Conservation (phyloP, 2,888 invertebrate genomes). For the Yponomeuta evonymella region DNA sequence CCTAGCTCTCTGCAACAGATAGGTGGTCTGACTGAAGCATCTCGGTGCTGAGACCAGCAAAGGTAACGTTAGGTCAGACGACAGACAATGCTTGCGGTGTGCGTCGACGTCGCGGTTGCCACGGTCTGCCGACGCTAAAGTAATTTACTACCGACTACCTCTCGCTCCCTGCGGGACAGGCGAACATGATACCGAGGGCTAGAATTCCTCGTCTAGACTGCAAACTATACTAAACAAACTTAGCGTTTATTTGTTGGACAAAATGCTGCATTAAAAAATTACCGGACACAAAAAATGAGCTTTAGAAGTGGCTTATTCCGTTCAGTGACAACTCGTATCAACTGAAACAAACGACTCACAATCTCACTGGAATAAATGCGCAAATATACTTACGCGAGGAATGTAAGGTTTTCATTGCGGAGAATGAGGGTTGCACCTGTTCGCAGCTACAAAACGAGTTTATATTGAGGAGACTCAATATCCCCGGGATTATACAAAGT, state of each 20-base stretch:
- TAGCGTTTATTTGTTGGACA: background rate
- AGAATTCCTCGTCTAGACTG: constrained; percentile 50
- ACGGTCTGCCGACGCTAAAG: constrained; percentile 59
- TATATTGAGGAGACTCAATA: too few species aligned
- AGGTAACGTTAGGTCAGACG: constrained; percentile 30
- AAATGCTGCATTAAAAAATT: background rate
- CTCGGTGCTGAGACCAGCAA: background rate
- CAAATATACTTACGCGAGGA: background rate
- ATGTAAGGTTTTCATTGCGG: constrained; percentile 8
- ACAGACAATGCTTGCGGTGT: constrained; percentile 36
- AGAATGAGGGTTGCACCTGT: constrained; percentile 13
- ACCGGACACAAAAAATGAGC: background rate
- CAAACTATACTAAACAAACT: constrained; percentile 1
- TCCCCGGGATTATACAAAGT: too few species aligned
- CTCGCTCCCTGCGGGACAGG: constrained; percentile 27
- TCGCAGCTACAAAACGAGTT: background rate
- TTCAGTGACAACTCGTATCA: background rate
- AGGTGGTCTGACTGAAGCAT: background rate
- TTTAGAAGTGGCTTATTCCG: background rate
- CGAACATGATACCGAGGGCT: constrained; percentile 35
- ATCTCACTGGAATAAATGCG: background rate
- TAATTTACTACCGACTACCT: constrained; percentile 62
- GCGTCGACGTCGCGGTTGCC: constrained; percentile 30
- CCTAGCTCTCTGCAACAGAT: background rate
- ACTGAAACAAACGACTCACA: too few species aligned